Conservation (phyloP, 2,797 vertebrate genomes). For the Takifugu ocellatus region DNA sequence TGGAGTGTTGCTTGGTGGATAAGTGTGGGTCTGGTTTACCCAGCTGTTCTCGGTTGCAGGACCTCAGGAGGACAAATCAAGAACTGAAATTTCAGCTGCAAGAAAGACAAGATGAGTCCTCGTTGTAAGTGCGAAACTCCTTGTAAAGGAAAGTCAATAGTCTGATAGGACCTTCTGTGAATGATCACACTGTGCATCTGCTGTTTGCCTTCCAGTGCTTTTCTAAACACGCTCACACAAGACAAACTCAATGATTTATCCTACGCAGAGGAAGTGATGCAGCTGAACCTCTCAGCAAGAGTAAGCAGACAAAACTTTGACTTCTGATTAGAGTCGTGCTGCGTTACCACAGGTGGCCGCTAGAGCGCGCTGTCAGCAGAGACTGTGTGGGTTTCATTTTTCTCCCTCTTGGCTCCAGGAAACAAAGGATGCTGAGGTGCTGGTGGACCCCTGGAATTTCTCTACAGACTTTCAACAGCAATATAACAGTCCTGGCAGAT, state of each 20-base stretch:
- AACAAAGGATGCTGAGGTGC: slow-evolving; percentile 20
- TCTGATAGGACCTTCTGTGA: neutral
- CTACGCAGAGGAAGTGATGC: slow-evolving; percentile 59
- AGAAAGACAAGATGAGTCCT: slow-evolving; percentile 39
- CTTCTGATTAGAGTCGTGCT: neutral
- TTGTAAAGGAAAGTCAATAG: neutral
- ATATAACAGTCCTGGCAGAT: neutral
- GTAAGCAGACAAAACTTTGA: neutral
- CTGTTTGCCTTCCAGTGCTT: slow-evolving; percentile 35
- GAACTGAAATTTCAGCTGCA: slow-evolving; percentile 50
- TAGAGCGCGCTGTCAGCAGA: neutral
- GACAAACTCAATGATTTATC: slow-evolving; percentile 34
- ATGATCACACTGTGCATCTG: slow-evolving; percentile 2
- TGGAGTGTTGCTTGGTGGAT: neutral
- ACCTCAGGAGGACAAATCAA: slow-evolving; percentile 51
- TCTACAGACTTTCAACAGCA: neutral
- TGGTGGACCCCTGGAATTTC: slow-evolving; percentile 2
- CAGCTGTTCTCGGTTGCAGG: slow-evolving; percentile 30
- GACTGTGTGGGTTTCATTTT: neutral
- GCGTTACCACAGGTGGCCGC: slow-evolving; percentile 14
- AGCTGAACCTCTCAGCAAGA: slow-evolving; percentile 25
- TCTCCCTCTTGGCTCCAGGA: slow-evolving; percentile 37
- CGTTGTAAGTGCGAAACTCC: slow-evolving; percentile 39
- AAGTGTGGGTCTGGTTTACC: neutral
- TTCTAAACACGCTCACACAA: slow-evolving; percentile 18